These are phyloP conservation scores for Physocephala rufipes DNA, from an alignment of 2,888 invertebrate genomes.

Conservation along the genomic window DNA sequence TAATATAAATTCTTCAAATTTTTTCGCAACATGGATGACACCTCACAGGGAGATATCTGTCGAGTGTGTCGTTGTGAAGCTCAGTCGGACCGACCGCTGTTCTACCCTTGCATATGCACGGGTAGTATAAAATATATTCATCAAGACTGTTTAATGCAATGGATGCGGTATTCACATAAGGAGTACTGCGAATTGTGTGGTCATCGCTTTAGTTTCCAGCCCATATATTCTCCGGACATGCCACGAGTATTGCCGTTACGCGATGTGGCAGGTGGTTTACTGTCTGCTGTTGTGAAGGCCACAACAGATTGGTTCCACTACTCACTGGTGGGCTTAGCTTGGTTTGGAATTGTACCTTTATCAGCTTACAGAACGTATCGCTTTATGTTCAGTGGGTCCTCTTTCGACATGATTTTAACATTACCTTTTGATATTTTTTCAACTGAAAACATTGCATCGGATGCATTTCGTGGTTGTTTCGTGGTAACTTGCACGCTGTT, in stretches of 20 bases:
- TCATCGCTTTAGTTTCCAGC: constrained; percentile 96
- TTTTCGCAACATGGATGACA: constrained; percentile 59
- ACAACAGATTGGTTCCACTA: constrained; percentile 98
- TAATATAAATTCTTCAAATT: neutral
- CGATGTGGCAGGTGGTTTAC: constrained; percentile 90
- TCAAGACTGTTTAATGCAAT: constrained; percentile 97
- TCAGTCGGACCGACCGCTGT: constrained; percentile 88
- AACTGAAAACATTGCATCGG: constrained; percentile 90
- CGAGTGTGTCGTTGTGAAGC: constrained; percentile 97
- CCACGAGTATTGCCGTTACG: constrained; percentile 93
- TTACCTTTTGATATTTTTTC: constrained; percentile 92
- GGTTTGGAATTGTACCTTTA: constrained; percentile 96
- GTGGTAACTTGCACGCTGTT: constrained; percentile 96
- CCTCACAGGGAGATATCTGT: constrained; percentile 84
- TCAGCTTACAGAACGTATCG: constrained; percentile 96
- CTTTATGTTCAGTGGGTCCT: constrained; percentile 89
- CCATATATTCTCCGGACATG: constrained; percentile 99
- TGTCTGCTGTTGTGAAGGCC: constrained; percentile 89
- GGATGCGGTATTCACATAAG: constrained; percentile 98
- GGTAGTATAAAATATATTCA: constrained; percentile 99
- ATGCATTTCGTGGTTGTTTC: constrained; percentile 95
- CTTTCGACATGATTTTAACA: constrained; percentile 82
- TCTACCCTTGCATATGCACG: constrained; percentile 98
- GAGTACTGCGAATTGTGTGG: constrained; percentile 99
- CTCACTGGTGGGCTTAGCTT: constrained; percentile 94